These are phyloP conservation scores for Thunnus maccoyii DNA, from an alignment of 2,113 vertebrate genomes.

Conservation along the genomic window DNA sequence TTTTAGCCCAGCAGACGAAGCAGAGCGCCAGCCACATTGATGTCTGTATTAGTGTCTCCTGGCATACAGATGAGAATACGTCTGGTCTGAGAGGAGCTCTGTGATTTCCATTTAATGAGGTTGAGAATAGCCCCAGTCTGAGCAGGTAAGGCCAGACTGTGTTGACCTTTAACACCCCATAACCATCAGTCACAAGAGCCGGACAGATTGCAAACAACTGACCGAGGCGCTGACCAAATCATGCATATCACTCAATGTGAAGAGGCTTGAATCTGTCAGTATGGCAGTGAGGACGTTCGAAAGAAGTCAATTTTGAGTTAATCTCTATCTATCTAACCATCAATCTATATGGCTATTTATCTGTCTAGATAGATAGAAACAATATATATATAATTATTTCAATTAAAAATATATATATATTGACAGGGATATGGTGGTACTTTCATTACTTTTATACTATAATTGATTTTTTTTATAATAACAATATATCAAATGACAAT, in stretches of 20 bases:
- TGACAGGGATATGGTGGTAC: neutral
- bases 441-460: neutral
- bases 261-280: neutral
- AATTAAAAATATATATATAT: neutral
- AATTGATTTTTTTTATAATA: no score
- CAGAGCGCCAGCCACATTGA: constrained; percentile 35
- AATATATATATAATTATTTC: no score
- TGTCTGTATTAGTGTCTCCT: constrained; percentile 55
- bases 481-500: no score
- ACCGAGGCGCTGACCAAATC: neutral
- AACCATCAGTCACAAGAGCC: constrained; percentile 60
- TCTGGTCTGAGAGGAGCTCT: constrained; percentile 47
- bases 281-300: neutral
- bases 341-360: neutral
- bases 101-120: constrained; percentile 72
- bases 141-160: constrained; percentile 44
- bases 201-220: constrained; percentile 56
- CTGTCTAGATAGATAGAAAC: neutral
- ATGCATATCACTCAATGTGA: constrained; percentile 26
- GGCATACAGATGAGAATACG: constrained; percentile 68
- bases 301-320: constrained; percentile 21
- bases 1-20: constrained; percentile 54
- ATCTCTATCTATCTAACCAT: neutral
- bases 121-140: constrained; percentile 40
- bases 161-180: constrained; percentile 63